Evolutionary conservation across 2,797 vertebrate species (phyloP), one percentile per base, ranked within the genome.

Genomic region (Discoglossus pictus): DNA sequence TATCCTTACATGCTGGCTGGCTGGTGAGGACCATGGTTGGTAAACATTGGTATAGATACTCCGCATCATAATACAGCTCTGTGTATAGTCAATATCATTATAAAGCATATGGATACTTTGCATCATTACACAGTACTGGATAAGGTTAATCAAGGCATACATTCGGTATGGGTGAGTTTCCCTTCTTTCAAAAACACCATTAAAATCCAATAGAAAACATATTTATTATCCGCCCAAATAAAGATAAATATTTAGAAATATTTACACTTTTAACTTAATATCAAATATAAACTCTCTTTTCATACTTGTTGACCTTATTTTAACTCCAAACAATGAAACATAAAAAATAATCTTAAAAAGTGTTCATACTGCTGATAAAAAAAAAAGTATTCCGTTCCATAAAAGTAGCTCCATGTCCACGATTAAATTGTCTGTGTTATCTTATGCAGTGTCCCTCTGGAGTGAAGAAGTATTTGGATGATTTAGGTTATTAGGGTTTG

Each of bases 231-330:
- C 25, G 13, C 21, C 31, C 58, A 61, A 47, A 54, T 54, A 67
- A 54, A 54, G 34, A 54, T 47, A 69, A 54, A 69, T 52, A 46
- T 40, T 53, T 69, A 46, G 21, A 53, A 54, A 61, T 69, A 61
- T 69, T 35, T 69, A 55, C 66, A 61, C 38, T 69, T 34, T 69
- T 69, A 69, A 69, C 59, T 69, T 69, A 69, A 62, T 69, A 69
- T 61, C 18, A 69, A 69, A 69, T 69, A 69, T 69, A 68, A 68
- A 69, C 40, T 55, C 18, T 69, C 48, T 31, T 31, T 31, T 67
- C 20, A 56, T 65, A 54, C 24, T 43, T 21, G 16, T 24, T 46
- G 24, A 52, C 47, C 46, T 47, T 48, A 15, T 56, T 50, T 48
- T 25, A 6, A 13, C 7, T 40, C n/a, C 35, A 12, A 15, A 53